phyloP scores from a whole-genome alignment of 2,113 vertebrate genomes.

The Atractosteus spatula region DNA sequence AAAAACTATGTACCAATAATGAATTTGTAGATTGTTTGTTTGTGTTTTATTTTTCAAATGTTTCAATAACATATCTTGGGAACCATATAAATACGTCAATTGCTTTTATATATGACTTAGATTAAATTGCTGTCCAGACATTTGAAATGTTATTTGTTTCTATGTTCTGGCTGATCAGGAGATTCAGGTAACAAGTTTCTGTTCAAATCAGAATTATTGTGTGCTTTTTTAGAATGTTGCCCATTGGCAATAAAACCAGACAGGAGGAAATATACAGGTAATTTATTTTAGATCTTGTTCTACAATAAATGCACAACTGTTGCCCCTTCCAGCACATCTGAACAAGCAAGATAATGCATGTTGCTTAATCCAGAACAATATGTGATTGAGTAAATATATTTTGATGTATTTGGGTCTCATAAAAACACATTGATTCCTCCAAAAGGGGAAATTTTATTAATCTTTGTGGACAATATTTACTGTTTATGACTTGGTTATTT shows the following conservation, averaged over 20 bases:
- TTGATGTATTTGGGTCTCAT: not conserved
- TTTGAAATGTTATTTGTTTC: not conserved
- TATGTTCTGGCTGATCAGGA: not conserved
- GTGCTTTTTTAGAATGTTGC: not conserved
- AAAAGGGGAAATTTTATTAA: too few relatives aligned
- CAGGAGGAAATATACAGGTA: not conserved
- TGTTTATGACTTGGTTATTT: too few relatives aligned
- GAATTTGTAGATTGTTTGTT: too few relatives aligned
- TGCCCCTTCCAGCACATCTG: not conserved
- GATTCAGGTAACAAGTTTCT: not conserved
- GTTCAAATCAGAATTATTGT: not conserved
- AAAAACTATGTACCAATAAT: too few relatives aligned
- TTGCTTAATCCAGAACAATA: not conserved
- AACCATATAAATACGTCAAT: not conserved
- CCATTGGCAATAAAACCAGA: not conserved
- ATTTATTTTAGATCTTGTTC: not conserved
- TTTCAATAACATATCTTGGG: not conserved
- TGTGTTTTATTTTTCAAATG: too few relatives aligned
- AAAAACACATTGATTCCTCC: too few relatives aligned
- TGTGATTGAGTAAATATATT: not conserved
- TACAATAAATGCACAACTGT: not conserved
- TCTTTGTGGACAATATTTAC: too few relatives aligned
- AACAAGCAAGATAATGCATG: not conserved
- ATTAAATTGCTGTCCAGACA: too few relatives aligned
- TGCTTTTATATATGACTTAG: not conserved